Percentiles rank a stretch among this genome's conserved stretches.
Evolutionary conservation across 2,888 invertebrate genomes (phyloP).

Genomic region (Drosophila dives): DNA sequence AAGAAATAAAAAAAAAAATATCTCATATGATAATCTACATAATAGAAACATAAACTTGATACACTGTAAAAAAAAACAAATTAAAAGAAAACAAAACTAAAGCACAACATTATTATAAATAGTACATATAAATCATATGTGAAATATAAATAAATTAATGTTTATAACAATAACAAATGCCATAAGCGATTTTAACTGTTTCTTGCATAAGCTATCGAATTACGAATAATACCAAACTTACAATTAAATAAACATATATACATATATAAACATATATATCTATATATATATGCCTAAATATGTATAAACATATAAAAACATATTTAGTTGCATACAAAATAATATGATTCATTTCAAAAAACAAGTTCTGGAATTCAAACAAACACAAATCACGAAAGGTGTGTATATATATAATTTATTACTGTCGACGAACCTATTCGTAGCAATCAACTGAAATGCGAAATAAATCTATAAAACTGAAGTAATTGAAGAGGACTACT

Average conservation of each 20-base stretch:
- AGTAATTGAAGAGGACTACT: not conserved
- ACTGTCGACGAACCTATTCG: conserved; percentile 31
- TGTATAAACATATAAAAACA: conserved; percentile 5
- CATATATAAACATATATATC: conserved; percentile 10
- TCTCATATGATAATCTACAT: conserved; percentile 61
- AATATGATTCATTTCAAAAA: conserved; percentile 25
- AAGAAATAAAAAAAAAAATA: conserved; percentile 49
- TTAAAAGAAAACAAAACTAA: conserved; percentile 47
- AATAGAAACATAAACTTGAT: conserved; percentile 63
- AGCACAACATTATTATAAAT: conserved; percentile 61
- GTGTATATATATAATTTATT: conserved; percentile 48
- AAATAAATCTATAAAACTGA: conserved; percentile 65
- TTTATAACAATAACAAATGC: conserved; percentile 64
- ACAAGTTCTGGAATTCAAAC: conserved; percentile 37
- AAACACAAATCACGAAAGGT: conserved; percentile 20
- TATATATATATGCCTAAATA: conserved; percentile 9
- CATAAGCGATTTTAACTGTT: conserved; percentile 75
- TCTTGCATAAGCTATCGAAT: conserved; percentile 60
- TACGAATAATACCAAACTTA: conserved; percentile 40
- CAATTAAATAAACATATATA: conserved; percentile 22
- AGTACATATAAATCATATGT: conserved; percentile 49
- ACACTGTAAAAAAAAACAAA: conserved; percentile 68
- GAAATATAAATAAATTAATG: conserved; percentile 69
- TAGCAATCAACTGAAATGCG: conserved; percentile 50
- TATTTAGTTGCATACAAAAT: conserved; percentile 29